Evolutionary conservation across 2,888 invertebrate genomes (phyloP).

Genomic region (Teinopalpus imperialis): DNA sequence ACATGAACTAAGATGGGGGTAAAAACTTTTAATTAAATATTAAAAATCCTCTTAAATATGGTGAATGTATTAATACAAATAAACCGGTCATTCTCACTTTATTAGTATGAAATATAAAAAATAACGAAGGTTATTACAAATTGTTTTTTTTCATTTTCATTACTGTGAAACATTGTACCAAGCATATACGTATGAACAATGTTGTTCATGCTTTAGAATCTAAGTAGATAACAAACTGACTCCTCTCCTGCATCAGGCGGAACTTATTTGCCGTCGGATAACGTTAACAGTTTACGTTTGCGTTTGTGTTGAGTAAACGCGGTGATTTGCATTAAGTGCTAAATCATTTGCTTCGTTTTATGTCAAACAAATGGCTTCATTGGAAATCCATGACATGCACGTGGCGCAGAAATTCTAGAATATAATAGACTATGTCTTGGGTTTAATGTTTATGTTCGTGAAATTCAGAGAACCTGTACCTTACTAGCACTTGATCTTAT

Average conservation of each 20-base stretch:
- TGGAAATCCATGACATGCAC: constrained; percentile 15
- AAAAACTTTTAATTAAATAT: too few species aligned
- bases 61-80: too few species aligned
- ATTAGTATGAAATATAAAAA: too few species aligned
- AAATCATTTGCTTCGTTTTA: constrained; percentile 26
- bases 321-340: constrained; percentile 24
- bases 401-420: neutral
- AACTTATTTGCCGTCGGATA: constrained; percentile 23
- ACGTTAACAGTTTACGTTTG: constrained; percentile 25
- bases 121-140: too few species aligned
- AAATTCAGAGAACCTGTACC: too few species aligned
- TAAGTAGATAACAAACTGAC: constrained; percentile 22
- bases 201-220: constrained; percentile 13
- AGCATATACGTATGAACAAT: constrained; percentile 1
- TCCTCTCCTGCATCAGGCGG: constrained; percentile 12
- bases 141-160: too few species aligned
- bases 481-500: too few species aligned
- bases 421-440: too few species aligned
- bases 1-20: too few species aligned
- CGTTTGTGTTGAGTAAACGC: constrained; percentile 20
- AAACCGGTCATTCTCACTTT: too few species aligned
- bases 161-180: neutral
- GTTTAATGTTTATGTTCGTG: too few species aligned
- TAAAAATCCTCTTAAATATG: too few species aligned
- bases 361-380: constrained; percentile 25